A percentile compares a stretch with the other conserved stretches of the same genome.
phyloP scores from a whole-genome alignment of 2,113 vertebrate species.

The Naja naja region DNA sequence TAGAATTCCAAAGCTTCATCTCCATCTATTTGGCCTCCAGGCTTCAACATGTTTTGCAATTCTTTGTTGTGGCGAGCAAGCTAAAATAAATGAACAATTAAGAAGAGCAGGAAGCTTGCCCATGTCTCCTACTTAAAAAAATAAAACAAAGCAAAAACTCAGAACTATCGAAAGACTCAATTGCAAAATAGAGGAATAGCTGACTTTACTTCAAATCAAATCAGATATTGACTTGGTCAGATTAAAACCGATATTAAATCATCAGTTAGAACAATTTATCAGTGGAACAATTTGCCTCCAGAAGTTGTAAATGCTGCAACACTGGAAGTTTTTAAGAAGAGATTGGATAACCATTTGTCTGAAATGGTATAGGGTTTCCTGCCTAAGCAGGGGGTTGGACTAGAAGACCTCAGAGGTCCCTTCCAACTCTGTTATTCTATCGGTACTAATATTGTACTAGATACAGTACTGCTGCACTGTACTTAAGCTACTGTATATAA shows the following conservation, averaged over 20 bases:
- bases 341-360: no score
- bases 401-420: no score
- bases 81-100: slow-evolving; percentile 67
- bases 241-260: neutral
- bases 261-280: neutral
- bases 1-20: slow-evolving; percentile 97
- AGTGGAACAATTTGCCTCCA: no score
- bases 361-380: no score
- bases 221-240: neutral
- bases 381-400: no score
- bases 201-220: neutral
- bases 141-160: neutral
- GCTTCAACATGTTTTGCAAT: slow-evolving; percentile 95
- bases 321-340: no score
- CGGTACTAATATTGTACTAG: no score
- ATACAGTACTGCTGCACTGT: neutral
- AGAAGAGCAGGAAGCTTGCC: neutral
- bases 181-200: neutral
- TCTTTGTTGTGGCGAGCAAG: slow-evolving; percentile 98
- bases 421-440: no score
- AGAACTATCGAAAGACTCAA: neutral
- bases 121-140: neutral
- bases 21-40: slow-evolving; percentile 91
- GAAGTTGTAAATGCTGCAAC: no score
- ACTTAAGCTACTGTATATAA: neutral